Base-by-base conservation (phyloP, 2,113 vertebrate species). In the Cebidichthys violaceus region DNA sequence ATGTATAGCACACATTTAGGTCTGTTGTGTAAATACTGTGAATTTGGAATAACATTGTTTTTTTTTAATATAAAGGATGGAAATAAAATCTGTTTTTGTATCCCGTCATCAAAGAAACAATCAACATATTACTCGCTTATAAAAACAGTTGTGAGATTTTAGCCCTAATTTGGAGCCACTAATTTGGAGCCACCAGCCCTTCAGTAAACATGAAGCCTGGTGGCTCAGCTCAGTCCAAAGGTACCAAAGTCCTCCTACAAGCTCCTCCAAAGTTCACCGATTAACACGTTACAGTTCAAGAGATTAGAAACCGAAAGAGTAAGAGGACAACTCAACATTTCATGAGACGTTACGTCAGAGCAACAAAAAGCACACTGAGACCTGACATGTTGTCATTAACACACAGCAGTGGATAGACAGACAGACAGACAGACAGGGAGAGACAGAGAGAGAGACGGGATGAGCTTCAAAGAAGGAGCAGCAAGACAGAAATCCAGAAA, bases 401-500 rank as follows among this genome's bases (percentile, higher is more conserved):
- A 37, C 6, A 9, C 1, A 15, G 27, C 29, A 9, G 9, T 1
- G n/a, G 27, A 22, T 31, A 37, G 35, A 37, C 6, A 37, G 35
- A 37, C 6, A 35, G 17, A 60, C 22, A 54, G 22, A 54, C 0
- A n/a, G 52, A 54, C 11, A 50, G 47, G 20, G 47, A 8, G 6
- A 50, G 18, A 50, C 18, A 18, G 18, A 50, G 41, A 43, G 41
- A 43, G 13, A 43, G 41, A 43, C 11, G 3, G 41, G 3, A 1
- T 2, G 45, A 2, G 5, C 45, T n/a, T 55, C 20, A 9, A n/a
- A n/a, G 54, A 27, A 55, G 27, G 47, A 39, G 60, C 22, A 43
- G 37, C 0, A 29, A 72, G 71, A 69, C 6, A 62, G 62, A 65
- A 68, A 75, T 37, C 13, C 52, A 70, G 33, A 41, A 52, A 22